Evolutionary conservation across 2,888 invertebrate species (phyloP), one percentile per base, ranked within the genome.

Genomic region (Augochlorella aurata): DNA sequence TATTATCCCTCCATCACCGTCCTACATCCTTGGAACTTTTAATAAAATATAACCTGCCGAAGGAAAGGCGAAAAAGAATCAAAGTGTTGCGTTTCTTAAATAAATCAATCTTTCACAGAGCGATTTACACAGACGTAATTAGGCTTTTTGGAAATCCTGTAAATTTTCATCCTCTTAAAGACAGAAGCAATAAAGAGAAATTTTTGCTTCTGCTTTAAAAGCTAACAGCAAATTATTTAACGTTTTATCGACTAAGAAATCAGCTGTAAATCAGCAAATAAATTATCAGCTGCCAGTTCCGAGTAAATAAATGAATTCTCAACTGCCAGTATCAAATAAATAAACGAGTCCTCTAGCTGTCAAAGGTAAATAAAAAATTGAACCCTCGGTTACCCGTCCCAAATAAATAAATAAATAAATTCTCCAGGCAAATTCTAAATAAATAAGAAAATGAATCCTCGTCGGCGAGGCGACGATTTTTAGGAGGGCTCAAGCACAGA

Each of bases 81-180:
- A 2, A 65, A n/a, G 16, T 14, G 14, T 24, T 24, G 5, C 58
- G 10, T 12, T 24, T 58, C 24, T 8, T 24, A 7, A 54, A 24
- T 21, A 24, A 21, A 24, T 58, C 2, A 58, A 21, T 38, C 9
- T 65, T 0, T 2, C 9, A 65, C n/a, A n/a, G n/a, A 65, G 44
- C 38, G 2, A 24, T 58, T 24, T 58, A 14, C 7, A 1, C 12
- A 8, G 29, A 8, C 8, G 16, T 7, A 61, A 9, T 16, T 16
- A 9, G 14, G 9, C 2, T 3, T 29, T 0, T 2, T 18, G 3
- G 3, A 1, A 18, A 7, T 8, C n/a, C 0, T 38, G 38, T 1
- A 12, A 44, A 65, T 10, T 44, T 38, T 3, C 18, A 10, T 10
- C 9, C 21, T 21, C 54, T 24, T 5, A 14, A 14, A 18, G 18